Percentiles rank a stretch among this genome's conserved stretches.
Evolutionary conservation across 2,888 invertebrate species (phyloP).

Genomic region (Tanaodytes sp.): DNA sequence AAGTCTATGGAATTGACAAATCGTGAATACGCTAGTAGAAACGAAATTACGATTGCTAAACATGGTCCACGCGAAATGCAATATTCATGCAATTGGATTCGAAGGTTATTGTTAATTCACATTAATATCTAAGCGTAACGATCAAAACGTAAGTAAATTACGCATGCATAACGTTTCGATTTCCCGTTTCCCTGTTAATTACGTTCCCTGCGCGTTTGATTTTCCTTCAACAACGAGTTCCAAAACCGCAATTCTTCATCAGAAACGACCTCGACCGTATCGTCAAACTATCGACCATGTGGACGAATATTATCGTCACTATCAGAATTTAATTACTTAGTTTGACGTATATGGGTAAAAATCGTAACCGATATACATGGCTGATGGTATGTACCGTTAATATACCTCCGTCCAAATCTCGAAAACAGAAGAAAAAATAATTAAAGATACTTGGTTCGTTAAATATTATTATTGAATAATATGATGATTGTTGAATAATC

Average conservation of each 20-base stretch:
- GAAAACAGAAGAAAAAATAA: no score
- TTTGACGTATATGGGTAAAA: no score
- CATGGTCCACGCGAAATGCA: slow-evolving; percentile 19
- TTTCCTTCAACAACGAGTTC: slow-evolving; percentile 48
- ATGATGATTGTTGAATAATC: no score
- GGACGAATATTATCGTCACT: background rate
- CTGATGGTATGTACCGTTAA: no score
- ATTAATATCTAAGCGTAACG: slow-evolving; percentile 26
- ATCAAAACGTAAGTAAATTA: slow-evolving; percentile 35
- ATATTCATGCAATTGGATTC: slow-evolving; percentile 22
- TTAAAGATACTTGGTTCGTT: no score
- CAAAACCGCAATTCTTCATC: slow-evolving; percentile 50
- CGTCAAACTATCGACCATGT: slow-evolving; percentile 17
- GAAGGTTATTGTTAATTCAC: slow-evolving; percentile 34
- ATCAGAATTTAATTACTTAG: no score
- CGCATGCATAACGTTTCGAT: slow-evolving; percentile 44
- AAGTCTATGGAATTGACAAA: no score
- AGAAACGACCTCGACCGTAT: slow-evolving; percentile 34
- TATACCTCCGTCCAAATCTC: no score
- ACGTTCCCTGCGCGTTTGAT: slow-evolving; percentile 31
- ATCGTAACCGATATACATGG: no score
- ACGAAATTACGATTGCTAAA: no score
- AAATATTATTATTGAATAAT: no score
- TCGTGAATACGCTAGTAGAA: no score
- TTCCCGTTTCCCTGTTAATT: slow-evolving; percentile 38